Evolutionary conservation across 1,140 invertebrate species (phyloP), one percentile per base, ranked within the genome.

Genomic region (Littorina saxatilis): DNA sequence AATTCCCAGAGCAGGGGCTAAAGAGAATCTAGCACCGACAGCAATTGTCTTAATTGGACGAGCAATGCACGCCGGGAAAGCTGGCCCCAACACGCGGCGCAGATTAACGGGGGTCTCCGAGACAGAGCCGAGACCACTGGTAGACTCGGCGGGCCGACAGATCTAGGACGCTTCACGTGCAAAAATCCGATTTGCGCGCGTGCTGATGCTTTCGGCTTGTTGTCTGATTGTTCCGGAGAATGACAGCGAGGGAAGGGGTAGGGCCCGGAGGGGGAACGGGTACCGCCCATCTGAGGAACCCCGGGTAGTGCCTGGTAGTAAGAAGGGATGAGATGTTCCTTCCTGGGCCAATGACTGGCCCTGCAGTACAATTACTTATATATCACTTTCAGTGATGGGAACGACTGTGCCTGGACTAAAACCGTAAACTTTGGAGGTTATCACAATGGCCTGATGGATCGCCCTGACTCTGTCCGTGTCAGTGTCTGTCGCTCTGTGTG

Each of bases 11-110:
- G 20, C 68, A 43, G 17, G 37, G 40, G 9, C 13, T 72, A 72
- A 72, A 40, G 68, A 72, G 35, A 72, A 72, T 72, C 40, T 72
- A 72, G 35, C 68, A 72, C 40, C 68, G 35, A 39, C 68, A 72
- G 35, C 68, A 37, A 72, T 72, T 27, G 35, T 2, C 68, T 43
- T 40, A 72, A 72, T 72, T 72, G 68, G 68, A 72, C 37, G 17
- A n/a, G 32, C 20, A 43, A 40, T 23, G 35, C 32, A 2, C 35
- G 68, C 15, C 17, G 7, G 63, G 63, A 37, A 37, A 15, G 32
- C 27, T 11, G 27, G 63, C 4, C 9, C 32, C 5, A 37, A 23
- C 68, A 72, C 68, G 68, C 40, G 17, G n/a, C 13, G 20, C 68
- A 39, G 68, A 72, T 72, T 72, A 72, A 72, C 35, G 68, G 17